Evolutionary conservation across 2,113 vertebrate species (phyloP).

Genomic region (Ceuthmochares aereus): DNA sequence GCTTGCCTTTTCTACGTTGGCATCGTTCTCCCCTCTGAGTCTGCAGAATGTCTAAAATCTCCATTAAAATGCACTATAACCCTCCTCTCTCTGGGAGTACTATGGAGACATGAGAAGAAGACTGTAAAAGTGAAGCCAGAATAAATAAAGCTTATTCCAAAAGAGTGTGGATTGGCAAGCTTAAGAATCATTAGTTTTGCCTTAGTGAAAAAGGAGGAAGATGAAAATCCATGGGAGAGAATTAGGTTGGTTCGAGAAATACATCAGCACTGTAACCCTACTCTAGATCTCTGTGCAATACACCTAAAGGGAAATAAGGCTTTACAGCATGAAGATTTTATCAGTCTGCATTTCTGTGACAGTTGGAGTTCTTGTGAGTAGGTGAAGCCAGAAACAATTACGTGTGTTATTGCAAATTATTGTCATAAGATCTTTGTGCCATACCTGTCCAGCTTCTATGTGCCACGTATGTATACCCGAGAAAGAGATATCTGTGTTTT

Average conservation of each 20-base stretch:
- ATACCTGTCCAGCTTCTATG: background rate
- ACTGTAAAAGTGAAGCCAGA: conserved; percentile 24
- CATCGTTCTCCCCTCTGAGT: background rate
- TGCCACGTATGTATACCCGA: background rate
- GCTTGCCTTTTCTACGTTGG: conserved; percentile 4
- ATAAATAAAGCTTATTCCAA: conserved; percentile 60
- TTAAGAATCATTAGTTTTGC: conserved; percentile 44
- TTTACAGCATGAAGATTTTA: conserved; percentile 17
- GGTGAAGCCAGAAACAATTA: background rate
- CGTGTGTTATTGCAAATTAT: background rate
- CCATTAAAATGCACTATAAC: conserved; percentile 32
- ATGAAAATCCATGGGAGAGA: conserved; percentile 4
- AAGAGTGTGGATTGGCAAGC: conserved; percentile 41
- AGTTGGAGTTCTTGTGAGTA: background rate
- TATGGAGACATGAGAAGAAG: background rate
- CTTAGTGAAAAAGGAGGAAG: conserved; percentile 34
- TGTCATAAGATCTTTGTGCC: background rate
- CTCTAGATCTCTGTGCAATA: background rate
- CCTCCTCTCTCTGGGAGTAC: conserved; percentile 10
- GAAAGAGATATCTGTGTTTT: background rate
- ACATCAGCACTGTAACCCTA: background rate
- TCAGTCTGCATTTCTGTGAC: background rate
- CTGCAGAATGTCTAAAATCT: conserved; percentile 43
- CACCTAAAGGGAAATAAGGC: background rate
- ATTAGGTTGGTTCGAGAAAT: conserved; percentile 22